Conservation (phyloP, 2,113 vertebrate genomes). For the Prochilodus magdalenae region DNA sequence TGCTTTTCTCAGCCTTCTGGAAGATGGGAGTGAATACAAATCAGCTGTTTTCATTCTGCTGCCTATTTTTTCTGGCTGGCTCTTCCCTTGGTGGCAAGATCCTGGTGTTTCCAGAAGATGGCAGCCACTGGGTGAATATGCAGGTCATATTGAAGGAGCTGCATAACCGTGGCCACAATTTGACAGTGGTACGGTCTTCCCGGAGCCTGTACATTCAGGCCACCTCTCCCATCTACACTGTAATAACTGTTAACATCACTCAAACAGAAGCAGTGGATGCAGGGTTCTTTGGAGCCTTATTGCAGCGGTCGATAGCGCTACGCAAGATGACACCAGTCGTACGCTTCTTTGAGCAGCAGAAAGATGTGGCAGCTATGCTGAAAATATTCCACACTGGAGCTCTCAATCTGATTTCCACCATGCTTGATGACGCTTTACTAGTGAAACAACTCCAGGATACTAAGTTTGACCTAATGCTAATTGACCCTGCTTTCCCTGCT, state of each 20-base stretch:
- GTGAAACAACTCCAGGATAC: constrained; percentile 59
- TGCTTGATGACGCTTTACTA: constrained; percentile 68
- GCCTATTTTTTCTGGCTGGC: constrained; percentile 25
- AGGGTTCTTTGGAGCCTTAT: constrained; percentile 57
- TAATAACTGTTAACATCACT: constrained; percentile 36
- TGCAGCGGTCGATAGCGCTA: constrained; percentile 54
- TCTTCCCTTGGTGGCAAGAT: constrained; percentile 69
- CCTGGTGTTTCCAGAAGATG: constrained; percentile 78
- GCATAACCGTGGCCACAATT: constrained; percentile 71
- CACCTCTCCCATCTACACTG: constrained; percentile 62
- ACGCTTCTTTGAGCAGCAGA: constrained; percentile 58
- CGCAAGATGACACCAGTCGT: constrained; percentile 46
- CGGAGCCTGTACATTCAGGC: constrained; percentile 72
- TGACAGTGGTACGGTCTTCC: constrained; percentile 73
- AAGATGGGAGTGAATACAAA: constrained; percentile 34
- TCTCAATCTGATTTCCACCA: constrained; percentile 51
- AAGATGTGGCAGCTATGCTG: not conserved
- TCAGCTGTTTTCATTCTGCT: constrained; percentile 13
- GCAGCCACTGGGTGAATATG: constrained; percentile 87
- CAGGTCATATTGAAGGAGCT: constrained; percentile 76
- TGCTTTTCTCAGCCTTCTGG: constrained; percentile 17
- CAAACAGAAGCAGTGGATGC: constrained; percentile 50
- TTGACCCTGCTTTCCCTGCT: constrained; percentile 69
- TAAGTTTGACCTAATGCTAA: constrained; percentile 75
- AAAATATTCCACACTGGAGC: constrained; percentile 32